A percentile compares a stretch with the other conserved stretches of the same genome.
Evolutionary conservation across 2,888 invertebrate species (phyloP).

Genomic region (Nemoura dubitans): DNA sequence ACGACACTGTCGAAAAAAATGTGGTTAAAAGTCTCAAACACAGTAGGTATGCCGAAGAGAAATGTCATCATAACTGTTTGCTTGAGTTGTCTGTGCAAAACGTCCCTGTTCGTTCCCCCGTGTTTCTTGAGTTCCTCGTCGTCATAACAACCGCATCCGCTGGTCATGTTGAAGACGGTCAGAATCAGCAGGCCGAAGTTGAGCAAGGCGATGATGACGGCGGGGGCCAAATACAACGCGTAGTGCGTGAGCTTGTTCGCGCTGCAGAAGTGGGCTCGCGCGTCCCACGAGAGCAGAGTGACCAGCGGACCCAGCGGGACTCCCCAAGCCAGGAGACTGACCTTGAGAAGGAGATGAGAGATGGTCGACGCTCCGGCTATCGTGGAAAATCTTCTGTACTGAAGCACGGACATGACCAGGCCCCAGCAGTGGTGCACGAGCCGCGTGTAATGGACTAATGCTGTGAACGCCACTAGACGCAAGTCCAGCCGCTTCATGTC

Average conservation of each 20-base stretch:
- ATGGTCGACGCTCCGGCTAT: slow-evolving; percentile 70
- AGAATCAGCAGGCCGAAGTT: neutral
- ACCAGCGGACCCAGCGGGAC: slow-evolving; percentile 66
- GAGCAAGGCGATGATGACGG: neutral
- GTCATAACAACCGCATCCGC: neutral
- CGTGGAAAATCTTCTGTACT: slow-evolving; percentile 74
- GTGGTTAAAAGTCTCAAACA: neutral
- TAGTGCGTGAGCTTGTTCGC: slow-evolving; percentile 51
- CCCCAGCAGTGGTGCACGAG: slow-evolving; percentile 77
- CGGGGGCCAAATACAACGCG: neutral
- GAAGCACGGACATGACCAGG: slow-evolving; percentile 73
- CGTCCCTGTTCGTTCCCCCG: neutral
- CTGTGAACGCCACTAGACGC: neutral
- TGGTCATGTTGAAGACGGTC: neutral
- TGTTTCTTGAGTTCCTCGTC: neutral
- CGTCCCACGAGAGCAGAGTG: slow-evolving; percentile 62
- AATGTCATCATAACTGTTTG: neutral
- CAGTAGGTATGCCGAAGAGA: neutral
- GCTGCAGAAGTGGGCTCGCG: slow-evolving; percentile 61
- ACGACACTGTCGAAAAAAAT: neutral
- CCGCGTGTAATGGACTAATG: slow-evolving; percentile 70
- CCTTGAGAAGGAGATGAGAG: slow-evolving; percentile 70
- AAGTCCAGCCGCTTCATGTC: too few relatives aligned
- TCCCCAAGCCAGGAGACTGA: slow-evolving; percentile 71
- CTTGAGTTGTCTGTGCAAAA: neutral